phyloP scores from a whole-genome alignment of 2,888 invertebrate genomes.

The Portevinia maculata region DNA sequence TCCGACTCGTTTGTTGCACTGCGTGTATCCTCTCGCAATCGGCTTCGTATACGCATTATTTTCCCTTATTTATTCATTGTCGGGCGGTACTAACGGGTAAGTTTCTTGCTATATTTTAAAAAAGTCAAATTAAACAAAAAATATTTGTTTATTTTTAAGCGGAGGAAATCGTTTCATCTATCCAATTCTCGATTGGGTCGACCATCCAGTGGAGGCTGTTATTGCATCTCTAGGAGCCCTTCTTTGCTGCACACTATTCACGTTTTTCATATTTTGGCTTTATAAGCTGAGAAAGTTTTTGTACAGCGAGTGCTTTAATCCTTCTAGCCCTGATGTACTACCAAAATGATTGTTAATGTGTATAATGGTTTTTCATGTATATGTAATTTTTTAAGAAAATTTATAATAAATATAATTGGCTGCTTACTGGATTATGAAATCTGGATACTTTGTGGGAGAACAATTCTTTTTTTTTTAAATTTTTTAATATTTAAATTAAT shows the following conservation, averaged over 20 bases:
- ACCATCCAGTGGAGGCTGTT: slow-evolving; percentile 83
- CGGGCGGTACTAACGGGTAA: slow-evolving; percentile 84
- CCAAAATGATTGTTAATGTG: slow-evolving; percentile 6
- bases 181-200: slow-evolving; percentile 89
- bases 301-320: slow-evolving; percentile 18
- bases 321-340: slow-evolving; percentile 37
- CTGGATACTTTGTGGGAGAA: too few relatives aligned
- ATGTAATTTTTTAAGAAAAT: not conserved
- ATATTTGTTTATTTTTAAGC: slow-evolving; percentile 78
- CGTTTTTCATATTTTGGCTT: slow-evolving; percentile 76
- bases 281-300: slow-evolving; percentile 49
- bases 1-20: slow-evolving; percentile 87
- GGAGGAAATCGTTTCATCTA: slow-evolving; percentile 87
- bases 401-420: not conserved
- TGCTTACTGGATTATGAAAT: too few relatives aligned
- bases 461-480: too few relatives aligned
- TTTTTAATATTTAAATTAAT: too few relatives aligned
- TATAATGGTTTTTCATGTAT: not conserved
- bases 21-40: slow-evolving; percentile 85
- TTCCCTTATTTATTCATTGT: slow-evolving; percentile 84
- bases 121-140: slow-evolving; percentile 48
- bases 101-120: slow-evolving; percentile 48
- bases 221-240: slow-evolving; percentile 76
- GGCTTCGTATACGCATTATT: slow-evolving; percentile 85
- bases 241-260: slow-evolving; percentile 75